Base-by-base conservation (phyloP, 2,113 vertebrate species). In the Ranitomeya variabilis region DNA sequence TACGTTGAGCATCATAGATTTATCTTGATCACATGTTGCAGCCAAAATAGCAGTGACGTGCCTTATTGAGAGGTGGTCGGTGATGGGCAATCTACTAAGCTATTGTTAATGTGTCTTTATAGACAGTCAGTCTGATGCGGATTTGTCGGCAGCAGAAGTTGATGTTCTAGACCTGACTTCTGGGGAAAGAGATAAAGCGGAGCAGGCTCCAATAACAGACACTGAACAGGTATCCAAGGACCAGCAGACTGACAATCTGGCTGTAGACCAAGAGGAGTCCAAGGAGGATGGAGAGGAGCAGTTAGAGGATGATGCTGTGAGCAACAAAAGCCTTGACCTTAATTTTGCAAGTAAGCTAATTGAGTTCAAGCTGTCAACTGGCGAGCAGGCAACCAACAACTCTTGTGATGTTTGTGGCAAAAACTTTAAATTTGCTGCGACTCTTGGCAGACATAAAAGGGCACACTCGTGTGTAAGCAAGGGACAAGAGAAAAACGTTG, bases 311-410 rank as follows among this genome's bases (percentile, higher is more conserved):
- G 97, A 99, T 91, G 94, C 94, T 4, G 94, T 96, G 91, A 99
- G 98, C 96, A 98, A 98, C 94, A 97, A 96, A 91, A 99, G 97
- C 92, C 94, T 98, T 92, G 98, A 99, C 93, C 95, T 99, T 83
- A 96, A 99, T 94, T 96, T 99, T 7, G 97, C 97, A 91, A 96
- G 95, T 91, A 98, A 97, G 93, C 95, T 98, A 79, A 98, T 99
- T 90, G 98, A 97, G 94, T 98, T 99, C 91, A 99, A 97, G 91
- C 96, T 99, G 91, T 95, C 94, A 0, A 93, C 94, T 88, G 94
- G 91, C 26, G 92, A 92, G 69, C 91, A 91, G 64, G 92, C 90
- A 9, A 84, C 91, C 83, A 97, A 96, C 91, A 95, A 97, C 71
- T 91, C 95, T 80, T 99, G 98, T 62, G 91, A 94, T 15, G 90